phyloP scores from a whole-genome alignment of 2,113 vertebrate genomes.

The Phalacrocorax brasilianus region DNA sequence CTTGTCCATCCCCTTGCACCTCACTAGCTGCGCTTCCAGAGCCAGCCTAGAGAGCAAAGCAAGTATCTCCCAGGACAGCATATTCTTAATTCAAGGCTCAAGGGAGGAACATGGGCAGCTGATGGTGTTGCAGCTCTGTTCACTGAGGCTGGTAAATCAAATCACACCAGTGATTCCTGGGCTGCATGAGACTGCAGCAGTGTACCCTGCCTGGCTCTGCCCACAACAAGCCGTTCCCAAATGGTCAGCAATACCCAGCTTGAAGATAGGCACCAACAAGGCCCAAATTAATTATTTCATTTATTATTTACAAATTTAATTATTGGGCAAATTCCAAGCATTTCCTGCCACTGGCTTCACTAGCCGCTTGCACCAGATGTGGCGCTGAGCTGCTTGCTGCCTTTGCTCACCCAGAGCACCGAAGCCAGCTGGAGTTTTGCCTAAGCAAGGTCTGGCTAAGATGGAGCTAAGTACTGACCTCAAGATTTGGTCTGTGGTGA shows the following conservation, averaged over 20 bases:
- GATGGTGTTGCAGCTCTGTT: background rate
- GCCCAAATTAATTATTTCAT: background rate
- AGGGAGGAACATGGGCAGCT: background rate
- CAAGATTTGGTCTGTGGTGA: background rate
- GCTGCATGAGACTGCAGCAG: background rate
- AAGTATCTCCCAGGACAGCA: background rate
- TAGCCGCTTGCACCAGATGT: rapidly evolving
- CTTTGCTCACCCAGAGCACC: background rate
- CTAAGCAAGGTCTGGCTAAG: background rate
- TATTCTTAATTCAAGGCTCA: background rate
- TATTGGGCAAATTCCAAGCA: background rate
- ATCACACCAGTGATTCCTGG: background rate
- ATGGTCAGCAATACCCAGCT: background rate
- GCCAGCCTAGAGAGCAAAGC: background rate
- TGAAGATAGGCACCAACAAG: background rate
- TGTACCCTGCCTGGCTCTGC: background rate
- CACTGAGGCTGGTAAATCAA: background rate
- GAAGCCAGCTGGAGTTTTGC: background rate
- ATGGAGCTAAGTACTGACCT: background rate
- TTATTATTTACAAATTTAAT: background rate
- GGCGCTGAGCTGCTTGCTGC: rapidly evolving
- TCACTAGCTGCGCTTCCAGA: background rate
- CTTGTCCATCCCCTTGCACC: background rate
- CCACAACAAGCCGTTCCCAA: rapidly evolving
- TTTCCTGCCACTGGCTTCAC: background rate